A percentile compares a stretch with the other conserved stretches of the same genome.
Conservation (phyloP, 2,113 vertebrate species). For the Pontoporia blainvillei region DNA sequence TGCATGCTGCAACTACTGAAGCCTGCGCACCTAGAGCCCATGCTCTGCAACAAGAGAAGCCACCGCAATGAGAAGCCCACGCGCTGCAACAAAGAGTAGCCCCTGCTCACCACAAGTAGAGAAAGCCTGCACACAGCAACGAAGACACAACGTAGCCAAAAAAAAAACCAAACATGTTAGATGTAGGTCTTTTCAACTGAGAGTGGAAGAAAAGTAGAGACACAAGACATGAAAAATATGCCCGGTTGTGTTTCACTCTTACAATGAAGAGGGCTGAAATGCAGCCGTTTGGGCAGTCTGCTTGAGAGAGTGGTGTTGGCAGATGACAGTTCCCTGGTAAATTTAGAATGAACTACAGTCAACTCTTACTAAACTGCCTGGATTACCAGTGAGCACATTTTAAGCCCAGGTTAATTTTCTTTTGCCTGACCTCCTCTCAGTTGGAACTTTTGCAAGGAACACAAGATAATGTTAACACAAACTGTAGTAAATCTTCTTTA, state of each 20-base stretch:
- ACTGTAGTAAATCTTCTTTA: not conserved
- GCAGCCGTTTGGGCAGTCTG: not conserved
- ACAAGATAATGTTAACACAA: not conserved
- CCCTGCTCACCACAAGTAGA: no score
- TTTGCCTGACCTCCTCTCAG: not conserved
- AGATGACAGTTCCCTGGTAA: not conserved
- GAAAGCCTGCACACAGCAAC: no score
- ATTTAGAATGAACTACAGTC: not conserved
- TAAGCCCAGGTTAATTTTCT: not conserved
- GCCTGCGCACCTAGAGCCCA: no score
- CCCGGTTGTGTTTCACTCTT: not conserved
- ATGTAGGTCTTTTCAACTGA: not conserved
- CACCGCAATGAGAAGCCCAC: no score
- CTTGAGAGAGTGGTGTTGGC: not conserved
- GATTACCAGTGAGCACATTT: not conserved
- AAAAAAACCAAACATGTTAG: no score
- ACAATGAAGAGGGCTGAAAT: not conserved
- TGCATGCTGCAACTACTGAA: no score
- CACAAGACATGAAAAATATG: not conserved
- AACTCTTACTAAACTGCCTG: not conserved
- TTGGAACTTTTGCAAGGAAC: not conserved
- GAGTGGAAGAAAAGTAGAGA: not conserved
- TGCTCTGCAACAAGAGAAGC: no score
- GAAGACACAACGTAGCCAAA: no score
- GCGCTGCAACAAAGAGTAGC: no score